These are phyloP conservation scores for Suncus etruscus DNA, from an alignment of 2,113 vertebrate genomes.

Conservation along the genomic window DNA sequence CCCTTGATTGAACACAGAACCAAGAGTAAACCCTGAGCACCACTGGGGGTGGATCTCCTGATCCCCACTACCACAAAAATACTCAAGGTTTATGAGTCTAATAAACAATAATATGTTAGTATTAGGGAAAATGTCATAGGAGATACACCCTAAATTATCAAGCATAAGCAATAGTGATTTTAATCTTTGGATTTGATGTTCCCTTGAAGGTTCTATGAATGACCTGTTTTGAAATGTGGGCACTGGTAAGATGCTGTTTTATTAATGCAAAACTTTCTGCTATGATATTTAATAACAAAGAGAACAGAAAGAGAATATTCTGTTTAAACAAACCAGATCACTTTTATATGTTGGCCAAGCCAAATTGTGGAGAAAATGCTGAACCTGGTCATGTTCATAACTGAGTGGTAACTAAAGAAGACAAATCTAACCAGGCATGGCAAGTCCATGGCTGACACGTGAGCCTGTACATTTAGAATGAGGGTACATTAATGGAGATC, in stretches of 20 bases:
- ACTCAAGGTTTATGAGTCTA: constrained; percentile 22
- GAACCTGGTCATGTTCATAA: constrained; percentile 83
- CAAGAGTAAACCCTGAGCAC: too few species aligned
- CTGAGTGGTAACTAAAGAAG: constrained; percentile 84
- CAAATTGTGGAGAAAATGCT: constrained; percentile 71
- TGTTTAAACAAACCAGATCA: constrained; percentile 81
- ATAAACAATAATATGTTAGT: constrained; percentile 58
- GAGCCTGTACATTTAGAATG: constrained; percentile 68
- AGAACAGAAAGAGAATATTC: constrained; percentile 75
- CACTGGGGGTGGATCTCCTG: too few species aligned
- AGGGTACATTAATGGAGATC: constrained; percentile 76
- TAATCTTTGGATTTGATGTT: constrained; percentile 60
- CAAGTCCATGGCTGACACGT: constrained; percentile 58
- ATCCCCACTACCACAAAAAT: not conserved
- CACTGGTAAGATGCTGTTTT: constrained; percentile 67
- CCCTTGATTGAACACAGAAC: too few species aligned
- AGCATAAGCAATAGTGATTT: constrained; percentile 38
- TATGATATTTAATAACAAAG: constrained; percentile 56
- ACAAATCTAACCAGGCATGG: constrained; percentile 85
- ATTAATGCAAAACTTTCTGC: constrained; percentile 69
- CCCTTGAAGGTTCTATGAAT: constrained; percentile 66
- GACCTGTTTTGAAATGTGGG: constrained; percentile 73
- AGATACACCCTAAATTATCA: constrained; percentile 36
- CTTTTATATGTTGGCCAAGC: constrained; percentile 77
- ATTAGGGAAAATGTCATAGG: constrained; percentile 35